Evolutionary conservation across 2,113 vertebrate species (phyloP).

Genomic region (Gnathonemus longibarbis): DNA sequence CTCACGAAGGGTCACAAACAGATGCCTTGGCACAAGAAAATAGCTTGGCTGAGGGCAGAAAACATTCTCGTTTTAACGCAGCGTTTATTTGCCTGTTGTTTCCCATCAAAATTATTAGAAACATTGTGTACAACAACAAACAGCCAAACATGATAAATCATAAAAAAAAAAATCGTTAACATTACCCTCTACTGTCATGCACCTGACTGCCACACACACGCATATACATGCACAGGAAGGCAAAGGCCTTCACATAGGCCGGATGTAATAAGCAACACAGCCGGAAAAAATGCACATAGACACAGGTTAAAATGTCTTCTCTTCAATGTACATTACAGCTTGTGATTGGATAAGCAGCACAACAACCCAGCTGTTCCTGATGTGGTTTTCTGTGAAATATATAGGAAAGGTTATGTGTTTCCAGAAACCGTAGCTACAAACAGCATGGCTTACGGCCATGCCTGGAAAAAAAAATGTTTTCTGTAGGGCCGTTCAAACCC

Average conservation of each 20-base stretch:
- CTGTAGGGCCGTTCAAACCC: neutral
- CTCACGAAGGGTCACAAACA: neutral
- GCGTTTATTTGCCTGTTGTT: neutral
- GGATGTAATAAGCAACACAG: neutral
- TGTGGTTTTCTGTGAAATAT: neutral
- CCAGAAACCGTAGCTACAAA: neutral
- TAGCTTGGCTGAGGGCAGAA: constrained; percentile 29
- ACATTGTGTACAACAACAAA: neutral
- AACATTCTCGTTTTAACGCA: neutral
- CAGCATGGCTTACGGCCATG: neutral
- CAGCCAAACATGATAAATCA: neutral
- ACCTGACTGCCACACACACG: neutral
- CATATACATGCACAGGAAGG: neutral
- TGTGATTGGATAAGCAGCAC: neutral
- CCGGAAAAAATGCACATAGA: neutral
- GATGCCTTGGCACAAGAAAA: constrained; percentile 28
- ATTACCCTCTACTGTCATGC: no score
- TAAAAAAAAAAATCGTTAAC: neutral
- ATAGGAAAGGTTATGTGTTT: neutral
- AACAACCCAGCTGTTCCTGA: neutral
- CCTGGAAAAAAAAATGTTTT: neutral
- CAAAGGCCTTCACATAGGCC: neutral
- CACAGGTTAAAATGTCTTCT: neutral
- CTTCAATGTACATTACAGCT: neutral
- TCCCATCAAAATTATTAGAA: neutral